These are phyloP conservation scores for Whitmania pigra DNA, from an alignment of 1,140 invertebrate genomes.

Conservation along the genomic window DNA sequence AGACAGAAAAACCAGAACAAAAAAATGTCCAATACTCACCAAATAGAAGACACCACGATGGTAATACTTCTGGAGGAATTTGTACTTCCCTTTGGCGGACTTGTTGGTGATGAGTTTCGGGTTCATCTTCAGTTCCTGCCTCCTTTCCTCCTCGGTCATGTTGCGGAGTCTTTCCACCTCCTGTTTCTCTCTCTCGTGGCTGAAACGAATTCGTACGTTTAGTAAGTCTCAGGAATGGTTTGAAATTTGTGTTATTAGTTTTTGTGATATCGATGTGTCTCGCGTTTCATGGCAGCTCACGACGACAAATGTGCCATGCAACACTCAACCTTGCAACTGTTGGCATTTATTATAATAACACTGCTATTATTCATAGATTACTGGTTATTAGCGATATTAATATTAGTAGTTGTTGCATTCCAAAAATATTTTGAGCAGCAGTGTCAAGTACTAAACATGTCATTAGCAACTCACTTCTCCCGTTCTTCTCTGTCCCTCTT, in stretches of 20 bases:
- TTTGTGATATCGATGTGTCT: too few relatives aligned
- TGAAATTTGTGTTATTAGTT: too few relatives aligned
- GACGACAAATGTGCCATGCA: too few relatives aligned
- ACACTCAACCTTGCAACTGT: too few relatives aligned
- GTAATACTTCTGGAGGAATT: conserved; percentile 98
- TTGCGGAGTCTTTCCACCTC: conserved; percentile 81
- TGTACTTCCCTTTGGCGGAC: conserved; percentile 93
- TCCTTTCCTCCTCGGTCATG: conserved; percentile 84
- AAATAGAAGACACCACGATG: conserved; percentile 97
- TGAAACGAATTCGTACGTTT: too few relatives aligned
- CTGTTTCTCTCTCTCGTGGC: conserved; percentile 58
- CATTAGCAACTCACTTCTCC: conserved; percentile 56
- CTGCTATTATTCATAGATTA: background rate
- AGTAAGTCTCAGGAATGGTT: too few relatives aligned
- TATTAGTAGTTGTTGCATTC: conserved; percentile 25
- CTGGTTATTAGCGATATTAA: conserved; percentile 1
- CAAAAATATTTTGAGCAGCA: conserved; percentile 18
- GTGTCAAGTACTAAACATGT: conserved; percentile 21
- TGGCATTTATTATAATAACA: too few relatives aligned
- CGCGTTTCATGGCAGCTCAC: too few relatives aligned
- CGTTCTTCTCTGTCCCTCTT: conserved; percentile 88
- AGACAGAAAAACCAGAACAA: background rate
- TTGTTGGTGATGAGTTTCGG: conserved; percentile 89
- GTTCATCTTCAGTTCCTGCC: conserved; percentile 72
- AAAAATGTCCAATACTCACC: conserved; percentile 79